Evolutionary conservation across 2,888 invertebrate genomes (phyloP).

Genomic region (Lasioglossum lativentre): DNA sequence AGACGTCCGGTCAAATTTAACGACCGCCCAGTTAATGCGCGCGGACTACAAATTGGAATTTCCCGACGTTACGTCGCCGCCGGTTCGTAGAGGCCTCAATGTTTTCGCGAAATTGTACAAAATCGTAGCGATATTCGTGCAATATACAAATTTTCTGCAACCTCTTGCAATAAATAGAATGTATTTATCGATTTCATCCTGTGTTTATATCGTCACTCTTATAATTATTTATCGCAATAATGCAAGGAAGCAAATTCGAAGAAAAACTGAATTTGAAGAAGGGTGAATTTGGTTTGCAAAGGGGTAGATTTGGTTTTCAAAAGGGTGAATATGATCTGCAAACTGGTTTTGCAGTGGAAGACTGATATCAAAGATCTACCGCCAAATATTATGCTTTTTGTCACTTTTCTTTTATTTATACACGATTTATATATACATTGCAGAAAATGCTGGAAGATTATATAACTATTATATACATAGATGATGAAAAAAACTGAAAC

Average conservation of each 20-base stretch:
- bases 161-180: background rate
- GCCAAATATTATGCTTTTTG: background rate
- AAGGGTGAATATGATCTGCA: background rate
- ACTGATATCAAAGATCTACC: background rate
- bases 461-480: background rate
- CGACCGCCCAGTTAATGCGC: slow-evolving; percentile 83
- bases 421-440: background rate
- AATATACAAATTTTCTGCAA: background rate
- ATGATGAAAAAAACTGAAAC: too few species aligned
- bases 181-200: background rate
- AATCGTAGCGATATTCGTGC: background rate
- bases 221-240: background rate
- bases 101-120: background rate
- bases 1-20: slow-evolving; percentile 84
- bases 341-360: background rate
- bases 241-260: background rate
- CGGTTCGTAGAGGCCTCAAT: slow-evolving; percentile 18
- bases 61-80: slow-evolving; percentile 34
- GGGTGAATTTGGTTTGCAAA: too few species aligned
- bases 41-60: slow-evolving; percentile 61
- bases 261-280: background rate
- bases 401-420: background rate
- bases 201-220: background rate
- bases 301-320: too few species aligned
- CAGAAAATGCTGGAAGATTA: background rate